Conservation (phyloP, 2,797 vertebrate genomes). For the Amblyraja radiata region DNA sequence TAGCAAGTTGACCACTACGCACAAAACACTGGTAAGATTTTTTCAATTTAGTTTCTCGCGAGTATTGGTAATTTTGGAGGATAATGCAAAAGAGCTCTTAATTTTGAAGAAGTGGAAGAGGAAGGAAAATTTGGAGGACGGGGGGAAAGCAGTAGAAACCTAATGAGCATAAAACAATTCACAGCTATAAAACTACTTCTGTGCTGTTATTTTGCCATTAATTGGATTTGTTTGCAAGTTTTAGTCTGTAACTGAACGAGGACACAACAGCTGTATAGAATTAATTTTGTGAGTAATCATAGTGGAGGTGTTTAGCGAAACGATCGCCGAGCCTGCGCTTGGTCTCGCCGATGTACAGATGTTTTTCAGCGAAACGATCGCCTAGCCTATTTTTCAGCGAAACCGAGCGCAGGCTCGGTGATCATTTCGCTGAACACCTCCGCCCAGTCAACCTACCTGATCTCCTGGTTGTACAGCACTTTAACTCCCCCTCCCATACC, state of each 20-base stretch:
- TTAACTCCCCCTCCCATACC: too few species aligned
- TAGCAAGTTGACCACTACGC: slow-evolving; percentile 66
- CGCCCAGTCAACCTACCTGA: too few species aligned
- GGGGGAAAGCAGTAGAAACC: not conserved
- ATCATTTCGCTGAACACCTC: too few species aligned
- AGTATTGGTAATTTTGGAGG: not conserved
- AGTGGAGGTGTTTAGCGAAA: too few species aligned
- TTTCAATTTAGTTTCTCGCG: not conserved
- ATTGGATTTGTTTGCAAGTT: not conserved
- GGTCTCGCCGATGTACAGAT: too few species aligned
- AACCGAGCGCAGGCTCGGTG: too few species aligned
- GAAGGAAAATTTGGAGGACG: too few species aligned
- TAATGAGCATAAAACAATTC: not conserved
- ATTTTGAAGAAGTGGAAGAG: not conserved
- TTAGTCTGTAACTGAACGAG: not conserved
- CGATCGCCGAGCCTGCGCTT: too few species aligned
- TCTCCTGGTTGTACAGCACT: too few species aligned
- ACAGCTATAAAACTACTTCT: not conserved
- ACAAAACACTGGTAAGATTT: slow-evolving; percentile 77
- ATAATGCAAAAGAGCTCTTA: not conserved
- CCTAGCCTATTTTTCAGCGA: too few species aligned
- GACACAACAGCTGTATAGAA: not conserved
- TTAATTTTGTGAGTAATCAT: not conserved
- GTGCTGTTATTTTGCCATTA: not conserved
- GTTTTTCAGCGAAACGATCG: too few species aligned